Conservation (phyloP, 2,888 invertebrate species). For the Synergus gifuensis region DNA sequence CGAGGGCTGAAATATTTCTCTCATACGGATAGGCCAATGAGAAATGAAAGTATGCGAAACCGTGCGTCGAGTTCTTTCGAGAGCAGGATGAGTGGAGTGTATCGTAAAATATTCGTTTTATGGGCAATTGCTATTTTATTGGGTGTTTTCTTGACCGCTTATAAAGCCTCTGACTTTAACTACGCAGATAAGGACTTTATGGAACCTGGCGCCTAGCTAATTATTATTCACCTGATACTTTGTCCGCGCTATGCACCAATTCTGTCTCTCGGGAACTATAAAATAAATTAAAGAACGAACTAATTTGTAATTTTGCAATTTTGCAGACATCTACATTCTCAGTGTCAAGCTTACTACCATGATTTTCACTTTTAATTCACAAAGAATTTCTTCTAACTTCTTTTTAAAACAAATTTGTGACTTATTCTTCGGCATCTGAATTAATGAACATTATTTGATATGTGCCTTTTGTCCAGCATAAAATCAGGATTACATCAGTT, state of each 20-base stretch:
- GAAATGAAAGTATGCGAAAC: conserved; percentile 29
- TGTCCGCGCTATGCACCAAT: conserved; percentile 5
- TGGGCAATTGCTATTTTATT: conserved; percentile 56
- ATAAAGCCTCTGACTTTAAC: conserved; percentile 44
- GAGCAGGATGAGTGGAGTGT: conserved; percentile 43
- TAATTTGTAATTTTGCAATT: neutral
- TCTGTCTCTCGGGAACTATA: neutral
- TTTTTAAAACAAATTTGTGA: no score
- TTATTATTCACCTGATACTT: conserved; percentile 57
- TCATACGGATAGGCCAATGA: conserved; percentile 24
- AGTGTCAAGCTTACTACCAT: neutral
- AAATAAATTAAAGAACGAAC: conserved; percentile 11
- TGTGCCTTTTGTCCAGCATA: neutral
- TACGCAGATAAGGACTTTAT: conserved; percentile 58
- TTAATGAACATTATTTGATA: neutral
- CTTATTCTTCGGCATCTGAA: neutral
- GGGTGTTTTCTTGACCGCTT: conserved; percentile 50
- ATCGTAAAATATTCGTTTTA: conserved; percentile 56
- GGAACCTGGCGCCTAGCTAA: conserved; percentile 57
- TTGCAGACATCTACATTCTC: neutral
- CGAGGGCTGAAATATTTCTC: conserved; percentile 28
- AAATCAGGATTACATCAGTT: neutral
- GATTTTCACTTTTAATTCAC: neutral
- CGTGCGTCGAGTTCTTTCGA: conserved; percentile 29
- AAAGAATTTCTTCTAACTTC: neutral